Conservation (phyloP, 2,113 vertebrate genomes). For the Isichthys henryi region DNA sequence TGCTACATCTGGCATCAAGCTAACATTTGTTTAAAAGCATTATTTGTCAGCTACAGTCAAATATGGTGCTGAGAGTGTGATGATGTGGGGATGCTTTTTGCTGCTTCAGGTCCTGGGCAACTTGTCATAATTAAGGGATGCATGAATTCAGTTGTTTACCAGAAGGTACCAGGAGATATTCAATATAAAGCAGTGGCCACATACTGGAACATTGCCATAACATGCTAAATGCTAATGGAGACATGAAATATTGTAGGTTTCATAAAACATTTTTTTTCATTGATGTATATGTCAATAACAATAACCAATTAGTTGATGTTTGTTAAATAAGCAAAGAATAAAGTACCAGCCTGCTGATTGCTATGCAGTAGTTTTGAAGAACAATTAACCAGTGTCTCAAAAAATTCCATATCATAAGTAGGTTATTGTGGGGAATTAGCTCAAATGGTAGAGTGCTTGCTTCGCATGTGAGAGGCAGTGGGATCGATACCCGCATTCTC, state of each 20-base stretch:
- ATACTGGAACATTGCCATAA: background rate
- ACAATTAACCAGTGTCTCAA: no score
- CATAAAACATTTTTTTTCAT: no score
- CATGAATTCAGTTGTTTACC: no score
- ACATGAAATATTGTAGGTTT: no score
- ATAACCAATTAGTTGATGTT: no score
- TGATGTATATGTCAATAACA: no score
- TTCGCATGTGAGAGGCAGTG: constrained; percentile 53
- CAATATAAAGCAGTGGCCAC: background rate
- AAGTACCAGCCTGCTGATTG: no score
- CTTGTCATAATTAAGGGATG: background rate
- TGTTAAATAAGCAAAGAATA: no score
- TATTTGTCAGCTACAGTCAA: background rate
- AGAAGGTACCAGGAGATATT: background rate
- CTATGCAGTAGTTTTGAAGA: no score
- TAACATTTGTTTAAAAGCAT: background rate
- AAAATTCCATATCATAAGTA: no score
- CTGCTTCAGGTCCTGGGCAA: background rate
- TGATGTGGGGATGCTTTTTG: background rate
- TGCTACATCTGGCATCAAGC: background rate
- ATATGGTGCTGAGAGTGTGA: background rate
- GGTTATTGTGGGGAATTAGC: constrained; percentile 43
- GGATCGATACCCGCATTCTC: constrained; percentile 51
- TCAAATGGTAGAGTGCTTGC: constrained; percentile 63
- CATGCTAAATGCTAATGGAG: no score